Evolutionary conservation across 2,888 invertebrate genomes (phyloP).

Genomic region (Tortrix viridana): DNA sequence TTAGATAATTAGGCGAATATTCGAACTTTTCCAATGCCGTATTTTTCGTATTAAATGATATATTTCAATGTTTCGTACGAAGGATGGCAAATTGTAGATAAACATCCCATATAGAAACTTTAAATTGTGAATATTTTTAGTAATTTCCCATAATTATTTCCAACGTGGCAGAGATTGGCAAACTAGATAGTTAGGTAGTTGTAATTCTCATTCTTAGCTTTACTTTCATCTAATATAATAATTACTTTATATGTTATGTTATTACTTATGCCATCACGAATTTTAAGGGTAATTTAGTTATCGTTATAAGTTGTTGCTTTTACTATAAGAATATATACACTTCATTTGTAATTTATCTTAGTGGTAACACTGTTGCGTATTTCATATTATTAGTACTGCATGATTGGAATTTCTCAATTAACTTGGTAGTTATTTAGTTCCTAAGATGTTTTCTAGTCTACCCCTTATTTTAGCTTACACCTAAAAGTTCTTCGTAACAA

Average conservation of each 20-base stretch:
- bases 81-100: too few species aligned
- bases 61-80: too few species aligned
- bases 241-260: background rate
- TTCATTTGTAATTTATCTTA: constrained; percentile 1
- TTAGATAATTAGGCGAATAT: too few species aligned
- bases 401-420: background rate
- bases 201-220: too few species aligned
- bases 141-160: background rate
- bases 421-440: constrained; percentile 25
- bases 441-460: constrained; percentile 36
- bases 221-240: too few species aligned
- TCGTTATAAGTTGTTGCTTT: constrained; percentile 1
- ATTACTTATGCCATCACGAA: background rate
- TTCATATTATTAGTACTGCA: constrained; percentile 16
- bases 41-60: too few species aligned
- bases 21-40: too few species aligned
- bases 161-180: background rate
- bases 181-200: too few species aligned
- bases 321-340: constrained; percentile 11
- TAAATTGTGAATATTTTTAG: too few species aligned
- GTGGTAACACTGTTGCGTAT: constrained; percentile 15
- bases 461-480: constrained; percentile 5
- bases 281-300: background rate
- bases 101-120: too few species aligned
- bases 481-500: background rate